These are phyloP conservation scores for Phenacoccus solenopsis DNA, from an alignment of 1,140 invertebrate genomes.

Conservation along the genomic window DNA sequence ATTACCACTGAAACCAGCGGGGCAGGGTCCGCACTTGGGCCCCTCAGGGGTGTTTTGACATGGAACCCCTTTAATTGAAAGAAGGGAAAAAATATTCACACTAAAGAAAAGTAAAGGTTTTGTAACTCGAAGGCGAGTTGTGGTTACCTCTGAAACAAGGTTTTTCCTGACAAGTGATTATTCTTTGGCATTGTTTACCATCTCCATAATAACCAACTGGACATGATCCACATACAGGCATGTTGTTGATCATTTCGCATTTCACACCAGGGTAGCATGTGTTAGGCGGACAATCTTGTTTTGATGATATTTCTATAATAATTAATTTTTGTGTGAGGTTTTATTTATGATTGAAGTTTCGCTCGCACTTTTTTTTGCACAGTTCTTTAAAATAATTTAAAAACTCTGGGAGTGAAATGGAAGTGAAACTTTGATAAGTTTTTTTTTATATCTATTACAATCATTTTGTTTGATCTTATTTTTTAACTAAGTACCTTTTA, in stretches of 20 bases:
- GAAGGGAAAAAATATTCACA: constrained; percentile 37
- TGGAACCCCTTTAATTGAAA: constrained; percentile 57
- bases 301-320: not conserved
- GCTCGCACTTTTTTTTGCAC: too few species aligned
- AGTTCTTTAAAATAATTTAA: too few species aligned
- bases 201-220: constrained; percentile 71
- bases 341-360: too few species aligned
- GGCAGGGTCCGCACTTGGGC: constrained; percentile 62
- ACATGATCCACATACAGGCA: constrained; percentile 46
- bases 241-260: not conserved
- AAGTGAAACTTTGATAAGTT: too few species aligned
- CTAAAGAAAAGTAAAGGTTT: not conserved
- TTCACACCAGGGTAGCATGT: not conserved
- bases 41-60: constrained; percentile 62
- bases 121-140: too few species aligned
- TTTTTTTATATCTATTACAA: too few species aligned
- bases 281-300: not conserved
- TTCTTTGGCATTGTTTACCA: constrained; percentile 49
- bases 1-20: constrained; percentile 68
- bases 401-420: too few species aligned
- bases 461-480: too few species aligned
- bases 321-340: too few species aligned
- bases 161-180: not conserved
- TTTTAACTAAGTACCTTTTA: not conserved
- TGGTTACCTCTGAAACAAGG: not conserved